These are phyloP conservation scores for Catocala nupta DNA, from an alignment of 2,888 invertebrate species.

Conservation along the genomic window DNA sequence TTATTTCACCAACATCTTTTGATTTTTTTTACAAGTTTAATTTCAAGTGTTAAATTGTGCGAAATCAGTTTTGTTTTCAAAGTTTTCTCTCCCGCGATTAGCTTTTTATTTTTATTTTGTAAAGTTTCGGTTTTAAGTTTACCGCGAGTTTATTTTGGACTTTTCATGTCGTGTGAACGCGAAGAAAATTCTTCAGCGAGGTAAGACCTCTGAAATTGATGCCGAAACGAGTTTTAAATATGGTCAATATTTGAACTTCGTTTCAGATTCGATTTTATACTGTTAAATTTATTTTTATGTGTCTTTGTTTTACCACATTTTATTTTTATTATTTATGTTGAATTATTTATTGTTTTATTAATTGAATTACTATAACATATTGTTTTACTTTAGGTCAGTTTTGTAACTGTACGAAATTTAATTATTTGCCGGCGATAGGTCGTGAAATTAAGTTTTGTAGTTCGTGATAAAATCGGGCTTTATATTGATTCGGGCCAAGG, in stretches of 20 bases:
- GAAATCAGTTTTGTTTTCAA: not conserved
- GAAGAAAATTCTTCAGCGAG: not conserved
- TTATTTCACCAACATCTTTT: slow-evolving; percentile 18
- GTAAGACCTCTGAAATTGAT: not conserved
- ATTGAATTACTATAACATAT: too few relatives aligned
- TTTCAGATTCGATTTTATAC: too few relatives aligned
- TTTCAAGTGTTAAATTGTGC: not conserved
- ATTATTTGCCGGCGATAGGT: slow-evolving; percentile 19
- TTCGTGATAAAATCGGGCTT: slow-evolving; percentile 63
- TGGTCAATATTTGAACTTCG: too few relatives aligned
- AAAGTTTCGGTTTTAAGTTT: slow-evolving; percentile 21
- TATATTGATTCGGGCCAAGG: slow-evolving; percentile 66
- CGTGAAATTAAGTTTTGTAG: slow-evolving; percentile 55
- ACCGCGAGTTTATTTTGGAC: slow-evolving; percentile 10
- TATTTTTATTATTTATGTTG: too few relatives aligned
- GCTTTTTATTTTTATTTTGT: slow-evolving; percentile 5
- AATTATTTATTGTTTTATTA: too few relatives aligned
- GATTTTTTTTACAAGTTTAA: not conserved
- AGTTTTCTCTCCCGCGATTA: not conserved
- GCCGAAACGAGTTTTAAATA: too few relatives aligned
- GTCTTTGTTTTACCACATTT: too few relatives aligned
- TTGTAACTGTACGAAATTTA: too few relatives aligned
- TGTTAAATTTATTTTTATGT: too few relatives aligned
- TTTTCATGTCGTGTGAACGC: too few relatives aligned
- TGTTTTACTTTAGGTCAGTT: too few relatives aligned